These are phyloP conservation scores for Leptodactylus fallax DNA, from an alignment of 2,797 vertebrate genomes.

Conservation along the genomic window DNA sequence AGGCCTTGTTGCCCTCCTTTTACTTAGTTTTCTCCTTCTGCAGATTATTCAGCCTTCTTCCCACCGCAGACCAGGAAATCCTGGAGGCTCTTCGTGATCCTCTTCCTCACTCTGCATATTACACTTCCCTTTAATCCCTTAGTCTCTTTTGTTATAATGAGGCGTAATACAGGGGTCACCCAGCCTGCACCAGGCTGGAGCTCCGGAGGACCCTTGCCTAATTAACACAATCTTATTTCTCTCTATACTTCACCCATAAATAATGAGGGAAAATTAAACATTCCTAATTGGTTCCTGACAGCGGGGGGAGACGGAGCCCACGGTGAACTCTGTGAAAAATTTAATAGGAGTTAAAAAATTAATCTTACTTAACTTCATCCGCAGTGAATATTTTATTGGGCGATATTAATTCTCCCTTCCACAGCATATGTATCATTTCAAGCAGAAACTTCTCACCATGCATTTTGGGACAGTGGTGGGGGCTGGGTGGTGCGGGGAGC, in stretches of 20 bases:
- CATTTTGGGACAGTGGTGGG: slow-evolving; percentile 1
- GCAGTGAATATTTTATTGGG: slow-evolving; percentile 50
- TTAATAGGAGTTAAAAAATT: slow-evolving; percentile 48
- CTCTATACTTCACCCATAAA: slow-evolving; percentile 40
- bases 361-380: slow-evolving; percentile 20
- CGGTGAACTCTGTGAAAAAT: slow-evolving; percentile 10
- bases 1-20: neutral
- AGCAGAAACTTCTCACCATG: slow-evolving; percentile 19
- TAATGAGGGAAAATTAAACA: slow-evolving; percentile 55
- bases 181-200: neutral
- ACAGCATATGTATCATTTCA: slow-evolving; percentile 44
- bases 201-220: neutral
- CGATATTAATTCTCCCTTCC: neutral
- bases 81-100: neutral
- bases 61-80: neutral
- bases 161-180: slow-evolving; percentile 26
- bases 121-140: neutral
- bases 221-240: slow-evolving; percentile 39
- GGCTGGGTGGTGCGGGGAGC: neutral
- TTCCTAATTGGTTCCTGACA: slow-evolving; percentile 47
- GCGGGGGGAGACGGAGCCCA: slow-evolving; percentile 15
- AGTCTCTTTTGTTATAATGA: slow-evolving; percentile 31
- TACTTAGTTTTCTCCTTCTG: neutral
- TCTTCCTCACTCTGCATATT: neutral
- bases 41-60: neutral